Evolutionary conservation across 2,113 vertebrate species (phyloP).

Genomic region (Craseonycteris thonglongyai): DNA sequence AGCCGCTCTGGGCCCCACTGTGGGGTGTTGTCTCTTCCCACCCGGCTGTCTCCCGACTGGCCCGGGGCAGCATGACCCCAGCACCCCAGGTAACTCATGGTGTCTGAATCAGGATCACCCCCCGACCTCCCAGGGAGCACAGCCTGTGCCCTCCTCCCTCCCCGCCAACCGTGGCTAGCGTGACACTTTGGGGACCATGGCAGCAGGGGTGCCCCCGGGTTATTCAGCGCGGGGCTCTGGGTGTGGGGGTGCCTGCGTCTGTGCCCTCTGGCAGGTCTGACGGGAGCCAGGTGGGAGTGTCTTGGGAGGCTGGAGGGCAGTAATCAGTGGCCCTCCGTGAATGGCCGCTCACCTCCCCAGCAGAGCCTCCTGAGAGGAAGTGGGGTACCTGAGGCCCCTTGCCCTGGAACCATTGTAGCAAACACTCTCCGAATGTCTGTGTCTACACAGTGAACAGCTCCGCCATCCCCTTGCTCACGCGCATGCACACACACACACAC

Average conservation of each 20-base stretch:
- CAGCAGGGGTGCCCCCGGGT: too few relatives aligned
- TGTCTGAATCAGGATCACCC: neutral
- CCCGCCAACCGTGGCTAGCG: neutral
- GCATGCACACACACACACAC: too few relatives aligned
- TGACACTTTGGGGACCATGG: neutral
- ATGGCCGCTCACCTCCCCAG: neutral
- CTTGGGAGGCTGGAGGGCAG: neutral
- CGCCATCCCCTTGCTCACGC: accelerated
- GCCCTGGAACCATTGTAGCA: neutral
- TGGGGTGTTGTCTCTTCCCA: neutral
- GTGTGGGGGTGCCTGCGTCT: neutral
- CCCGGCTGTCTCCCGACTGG: neutral
- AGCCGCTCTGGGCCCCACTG: neutral
- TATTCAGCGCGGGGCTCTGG: neutral
- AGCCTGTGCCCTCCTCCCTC: neutral
- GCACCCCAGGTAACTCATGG: neutral
- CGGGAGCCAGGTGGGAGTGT: neutral
- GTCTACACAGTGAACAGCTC: neutral
- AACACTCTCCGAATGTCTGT: neutral
- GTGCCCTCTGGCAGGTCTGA: neutral
- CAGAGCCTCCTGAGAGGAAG: neutral
- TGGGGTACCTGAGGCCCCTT: neutral
- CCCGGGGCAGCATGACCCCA: neutral
- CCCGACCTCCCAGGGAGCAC: neutral
- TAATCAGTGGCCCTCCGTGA: neutral